Base-by-base conservation (phyloP, 2,113 vertebrate genomes). In the Oxyura jamaicensis region DNA sequence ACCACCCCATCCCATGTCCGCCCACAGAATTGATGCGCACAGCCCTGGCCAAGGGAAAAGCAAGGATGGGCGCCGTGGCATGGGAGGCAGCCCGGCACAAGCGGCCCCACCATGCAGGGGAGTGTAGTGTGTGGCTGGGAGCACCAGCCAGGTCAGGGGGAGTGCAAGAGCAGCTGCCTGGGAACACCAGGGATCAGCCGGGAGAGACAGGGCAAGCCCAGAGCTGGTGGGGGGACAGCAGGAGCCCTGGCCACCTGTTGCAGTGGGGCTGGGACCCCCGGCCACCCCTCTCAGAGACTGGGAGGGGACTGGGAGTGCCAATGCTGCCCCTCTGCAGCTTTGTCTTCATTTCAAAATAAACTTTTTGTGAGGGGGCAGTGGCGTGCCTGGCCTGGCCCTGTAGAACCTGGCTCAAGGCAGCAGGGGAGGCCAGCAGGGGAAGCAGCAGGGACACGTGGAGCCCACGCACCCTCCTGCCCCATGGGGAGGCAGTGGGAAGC, bases 11-110 rank as follows among this genome's bases (percentile, higher is more conserved):
- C 26, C 62, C 28, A 11, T 6, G 8, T 41, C 62, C 18, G 8
- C 62, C 36, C 28, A 5, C 20, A 0, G 28, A 25, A 3, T 3
- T 1, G 66, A 22, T 2, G 2, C 23, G 28, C 20, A 3, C 1
- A 0, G 52, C 63, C 44, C 44, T 4, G 8, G 58, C 35, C 44
- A 25, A 12, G 22, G 7, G 74, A 60, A 20, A 17, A 44, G 44
- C 15, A 17, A 8, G 26, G n/a, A 14, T 1, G 10, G 53, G 26
- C 2, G 20, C 65, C 6, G 2, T 1, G 8, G 39, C 42, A 58
- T 36, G 2, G 18, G 10, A 29, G 29, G 33, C 22, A 28, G 55
- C 44, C 3, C 33, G 4, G 46, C 36, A 23, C 25, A 8, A 48
- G 16, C 10, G 6, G 0, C 44, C 83, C 63, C 6, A 18, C 3